phyloP scores from a whole-genome alignment of 1,140 invertebrate species.

The Panagrolaimus sp. region DNA sequence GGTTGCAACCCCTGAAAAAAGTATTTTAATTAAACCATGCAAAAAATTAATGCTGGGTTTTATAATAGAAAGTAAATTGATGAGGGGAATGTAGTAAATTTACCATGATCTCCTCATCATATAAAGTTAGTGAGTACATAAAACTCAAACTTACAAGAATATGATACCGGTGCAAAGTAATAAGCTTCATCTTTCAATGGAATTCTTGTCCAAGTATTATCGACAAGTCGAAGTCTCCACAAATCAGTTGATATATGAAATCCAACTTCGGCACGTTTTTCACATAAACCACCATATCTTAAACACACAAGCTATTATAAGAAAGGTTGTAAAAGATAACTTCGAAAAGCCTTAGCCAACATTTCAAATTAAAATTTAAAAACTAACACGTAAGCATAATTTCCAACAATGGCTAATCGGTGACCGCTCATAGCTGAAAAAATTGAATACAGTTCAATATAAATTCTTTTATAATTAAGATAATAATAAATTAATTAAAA shows the following conservation, averaged over 20 bases:
- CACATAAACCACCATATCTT: background rate
- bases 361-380: too few species aligned
- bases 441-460: too few species aligned
- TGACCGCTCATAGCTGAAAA: conserved; percentile 2
- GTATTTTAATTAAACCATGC: too few species aligned
- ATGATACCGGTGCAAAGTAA: conserved; percentile 1
- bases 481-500: too few species aligned
- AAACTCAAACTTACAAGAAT: conserved; percentile 11
- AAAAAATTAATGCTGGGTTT: too few species aligned
- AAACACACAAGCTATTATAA: too few species aligned
- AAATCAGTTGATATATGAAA: background rate
- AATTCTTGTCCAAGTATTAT: background rate
- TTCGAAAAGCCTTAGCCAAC: too few species aligned
- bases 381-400: conserved; percentile 3
- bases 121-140: background rate
- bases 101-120: background rate
- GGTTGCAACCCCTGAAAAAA: background rate
- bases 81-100: too few species aligned
- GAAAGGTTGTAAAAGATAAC: too few species aligned
- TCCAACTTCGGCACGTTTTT: background rate
- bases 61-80: too few species aligned
- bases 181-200: background rate
- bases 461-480: too few species aligned
- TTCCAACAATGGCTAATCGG: background rate
- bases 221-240: background rate